Percentiles rank a stretch among this genome's conserved stretches.
phyloP scores from a whole-genome alignment of 2,888 invertebrate species.

The Masnerella sp. region DNA sequence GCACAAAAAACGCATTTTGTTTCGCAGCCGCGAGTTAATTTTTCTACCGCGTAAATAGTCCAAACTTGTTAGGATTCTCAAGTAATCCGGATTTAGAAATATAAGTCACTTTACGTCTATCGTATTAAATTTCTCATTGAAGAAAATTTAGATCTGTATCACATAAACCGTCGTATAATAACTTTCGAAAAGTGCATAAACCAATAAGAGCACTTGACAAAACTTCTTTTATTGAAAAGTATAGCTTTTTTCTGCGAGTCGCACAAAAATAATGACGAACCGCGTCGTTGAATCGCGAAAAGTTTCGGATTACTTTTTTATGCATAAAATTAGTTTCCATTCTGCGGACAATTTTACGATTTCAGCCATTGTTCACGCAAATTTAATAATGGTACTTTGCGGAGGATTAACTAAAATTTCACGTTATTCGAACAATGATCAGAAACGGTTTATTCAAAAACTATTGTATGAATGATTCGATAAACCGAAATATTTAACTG shows the following conservation, averaged over 20 bases:
- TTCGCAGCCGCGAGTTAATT: too few species aligned
- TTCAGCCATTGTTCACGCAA: conserved; percentile 1
- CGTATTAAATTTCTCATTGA: conserved; percentile 1
- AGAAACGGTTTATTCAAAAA: too few species aligned
- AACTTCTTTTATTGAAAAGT: conserved; percentile 23
- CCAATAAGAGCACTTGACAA: conserved; percentile 20
- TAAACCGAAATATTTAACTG: too few species aligned
- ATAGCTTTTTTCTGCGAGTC: conserved; percentile 2
- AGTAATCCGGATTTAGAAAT: too few species aligned
- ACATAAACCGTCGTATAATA: conserved; percentile 1
- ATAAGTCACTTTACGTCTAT: too few species aligned
- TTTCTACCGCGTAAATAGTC: too few species aligned
- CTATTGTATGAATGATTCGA: too few species aligned
- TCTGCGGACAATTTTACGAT: conserved; percentile 12
- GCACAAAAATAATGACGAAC: conserved; percentile 22
- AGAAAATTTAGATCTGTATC: not conserved
- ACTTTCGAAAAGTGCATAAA: conserved; percentile 18
- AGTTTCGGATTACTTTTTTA: conserved; percentile 26
- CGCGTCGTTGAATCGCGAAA: not conserved
- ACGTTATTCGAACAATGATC: too few species aligned
- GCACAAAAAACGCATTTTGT: too few species aligned
- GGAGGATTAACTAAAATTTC: not conserved
- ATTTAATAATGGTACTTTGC: conserved; percentile 21
- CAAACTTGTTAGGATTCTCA: too few species aligned
- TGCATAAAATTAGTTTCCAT: conserved; percentile 21